These are phyloP conservation scores for Parazoanthus atlanticus DNA, from an alignment of 92 coral and sea anemone species.

Conservation along the genomic window DNA sequence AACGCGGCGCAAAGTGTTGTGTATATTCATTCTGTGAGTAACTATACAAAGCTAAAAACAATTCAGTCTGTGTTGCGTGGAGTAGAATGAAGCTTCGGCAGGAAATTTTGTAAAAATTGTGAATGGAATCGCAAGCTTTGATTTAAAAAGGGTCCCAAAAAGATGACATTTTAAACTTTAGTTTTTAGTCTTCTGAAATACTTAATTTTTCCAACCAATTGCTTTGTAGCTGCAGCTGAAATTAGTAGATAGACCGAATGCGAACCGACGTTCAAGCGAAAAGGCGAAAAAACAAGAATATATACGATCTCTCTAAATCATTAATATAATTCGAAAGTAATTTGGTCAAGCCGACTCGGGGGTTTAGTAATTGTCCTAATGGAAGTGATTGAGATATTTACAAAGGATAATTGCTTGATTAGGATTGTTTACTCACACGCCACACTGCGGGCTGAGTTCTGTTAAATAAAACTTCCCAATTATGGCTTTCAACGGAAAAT, in stretches of 20 bases:
- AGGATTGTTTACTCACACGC: constrained; percentile 32
- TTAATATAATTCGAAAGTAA: constrained; percentile 13
- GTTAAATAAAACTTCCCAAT: constrained; percentile 41
- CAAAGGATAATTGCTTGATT: constrained; percentile 41
- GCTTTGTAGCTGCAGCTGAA: neutral
- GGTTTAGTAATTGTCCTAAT: constrained; percentile 27
- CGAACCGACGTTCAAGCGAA: neutral
- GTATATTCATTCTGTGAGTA: neutral
- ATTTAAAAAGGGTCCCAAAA: neutral
- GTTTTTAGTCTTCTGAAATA: neutral
- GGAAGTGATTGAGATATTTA: constrained; percentile 37
- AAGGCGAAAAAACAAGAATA: neutral
- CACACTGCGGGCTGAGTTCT: constrained; percentile 34
- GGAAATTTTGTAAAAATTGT: neutral
- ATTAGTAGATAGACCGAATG: neutral
- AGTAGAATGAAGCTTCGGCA: neutral
- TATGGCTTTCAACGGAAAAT: constrained; percentile 5
- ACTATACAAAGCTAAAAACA: neutral
- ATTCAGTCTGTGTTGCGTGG: no score
- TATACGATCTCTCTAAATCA: constrained; percentile 5
- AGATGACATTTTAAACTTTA: constrained; percentile 4
- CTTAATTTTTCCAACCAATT: neutral
- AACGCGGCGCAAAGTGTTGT: neutral
- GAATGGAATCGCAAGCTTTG: neutral
- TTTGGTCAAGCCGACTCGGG: constrained; percentile 9